A percentile compares a stretch with the other conserved stretches of the same genome.
Evolutionary conservation across 2,113 vertebrate genomes (phyloP).

Genomic region (Megaceryle torquata): DNA sequence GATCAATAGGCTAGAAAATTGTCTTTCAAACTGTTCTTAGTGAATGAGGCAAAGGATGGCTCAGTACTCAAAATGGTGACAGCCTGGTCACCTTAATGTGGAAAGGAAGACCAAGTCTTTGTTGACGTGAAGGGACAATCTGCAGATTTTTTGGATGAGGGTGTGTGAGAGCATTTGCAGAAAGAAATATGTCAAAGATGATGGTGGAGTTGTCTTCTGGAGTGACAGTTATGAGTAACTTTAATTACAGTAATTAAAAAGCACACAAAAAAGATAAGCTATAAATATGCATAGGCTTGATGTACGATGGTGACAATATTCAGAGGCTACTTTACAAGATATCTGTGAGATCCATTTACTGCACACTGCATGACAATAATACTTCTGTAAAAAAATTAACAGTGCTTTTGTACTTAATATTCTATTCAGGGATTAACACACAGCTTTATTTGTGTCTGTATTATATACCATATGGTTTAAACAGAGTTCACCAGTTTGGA

Average conservation of each 20-base stretch:
- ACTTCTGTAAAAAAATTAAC: background rate
- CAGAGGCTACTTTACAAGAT: background rate
- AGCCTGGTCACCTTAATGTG: background rate
- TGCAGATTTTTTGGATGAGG: background rate
- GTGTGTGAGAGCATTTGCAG: background rate
- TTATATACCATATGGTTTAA: background rate
- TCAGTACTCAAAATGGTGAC: background rate
- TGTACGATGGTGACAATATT: background rate
- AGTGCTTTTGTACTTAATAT: background rate
- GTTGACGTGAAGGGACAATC: background rate
- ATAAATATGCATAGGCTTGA: background rate
- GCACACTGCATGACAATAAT: accelerated
- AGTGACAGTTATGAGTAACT: background rate
- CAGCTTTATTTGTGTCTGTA: background rate
- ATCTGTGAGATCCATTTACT: background rate
- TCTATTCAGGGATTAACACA: background rate
- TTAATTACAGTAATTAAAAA: background rate
- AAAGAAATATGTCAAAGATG: background rate
- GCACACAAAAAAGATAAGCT: background rate
- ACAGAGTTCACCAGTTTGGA: background rate
- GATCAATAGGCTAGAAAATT: background rate
- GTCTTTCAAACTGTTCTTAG: background rate
- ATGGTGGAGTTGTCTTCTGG: background rate
- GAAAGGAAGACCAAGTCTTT: background rate
- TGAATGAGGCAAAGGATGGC: background rate